These are phyloP conservation scores for Sandelia bainsii DNA, from an alignment of 2,797 vertebrate species.

Conservation along the genomic window DNA sequence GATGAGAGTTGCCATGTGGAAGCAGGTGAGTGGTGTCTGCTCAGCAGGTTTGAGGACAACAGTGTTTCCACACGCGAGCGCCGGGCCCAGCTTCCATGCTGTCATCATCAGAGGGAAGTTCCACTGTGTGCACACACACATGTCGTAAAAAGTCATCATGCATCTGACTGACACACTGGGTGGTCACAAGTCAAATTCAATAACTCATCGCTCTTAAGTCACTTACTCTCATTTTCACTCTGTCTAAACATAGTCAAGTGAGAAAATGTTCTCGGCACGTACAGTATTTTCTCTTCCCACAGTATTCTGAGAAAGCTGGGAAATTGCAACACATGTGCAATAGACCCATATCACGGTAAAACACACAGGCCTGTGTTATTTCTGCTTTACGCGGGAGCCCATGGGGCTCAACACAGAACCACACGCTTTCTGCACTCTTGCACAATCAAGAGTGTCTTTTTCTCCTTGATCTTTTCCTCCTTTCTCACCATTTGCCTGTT, in stretches of 20 bases:
- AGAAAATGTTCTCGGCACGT: slow-evolving; percentile 78
- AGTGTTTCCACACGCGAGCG: slow-evolving; percentile 96
- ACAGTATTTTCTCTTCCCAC: slow-evolving; percentile 78
- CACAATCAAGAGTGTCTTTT: slow-evolving; percentile 74
- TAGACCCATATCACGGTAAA: slow-evolving; percentile 73
- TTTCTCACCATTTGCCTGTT: slow-evolving; percentile 69
- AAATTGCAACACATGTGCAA: slow-evolving; percentile 83
- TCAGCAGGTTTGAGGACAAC: slow-evolving; percentile 98
- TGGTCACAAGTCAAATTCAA: slow-evolving; percentile 78
- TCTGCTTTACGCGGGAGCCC: slow-evolving; percentile 78
- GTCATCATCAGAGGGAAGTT: slow-evolving; percentile 99
- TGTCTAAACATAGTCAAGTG: slow-evolving; percentile 80
- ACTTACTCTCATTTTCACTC: slow-evolving; percentile 77
- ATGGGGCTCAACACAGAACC: slow-evolving; percentile 75
- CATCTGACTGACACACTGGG: slow-evolving; percentile 74
- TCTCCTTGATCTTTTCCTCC: slow-evolving; percentile 72
- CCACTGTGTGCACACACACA: slow-evolving; percentile 87
- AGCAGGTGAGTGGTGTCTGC: slow-evolving; percentile 96
- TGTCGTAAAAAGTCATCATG: slow-evolving; percentile 66
- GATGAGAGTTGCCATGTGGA: slow-evolving; percentile 95
- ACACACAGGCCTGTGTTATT: slow-evolving; percentile 80
- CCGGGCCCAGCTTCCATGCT: slow-evolving; percentile 97
- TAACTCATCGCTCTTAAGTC: slow-evolving; percentile 78
- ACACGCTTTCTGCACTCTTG: slow-evolving; percentile 76
- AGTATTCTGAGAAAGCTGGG: slow-evolving; percentile 77